phyloP scores from a whole-genome alignment of 2,797 vertebrate genomes.

The Dipus sagitta region DNA sequence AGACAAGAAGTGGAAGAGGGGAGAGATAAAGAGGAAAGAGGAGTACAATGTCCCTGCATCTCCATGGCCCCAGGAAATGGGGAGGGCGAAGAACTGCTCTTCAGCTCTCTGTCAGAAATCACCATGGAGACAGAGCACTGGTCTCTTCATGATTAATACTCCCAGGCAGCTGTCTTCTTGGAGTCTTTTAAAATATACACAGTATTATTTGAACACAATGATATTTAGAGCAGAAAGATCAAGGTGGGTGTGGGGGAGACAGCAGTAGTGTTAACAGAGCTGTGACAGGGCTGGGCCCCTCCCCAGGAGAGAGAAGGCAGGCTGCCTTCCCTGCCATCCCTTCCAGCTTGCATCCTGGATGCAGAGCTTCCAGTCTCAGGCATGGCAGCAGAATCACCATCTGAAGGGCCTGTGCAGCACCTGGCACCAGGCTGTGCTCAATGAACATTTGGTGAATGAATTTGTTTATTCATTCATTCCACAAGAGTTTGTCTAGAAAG shows the following conservation, averaged over 20 bases:
- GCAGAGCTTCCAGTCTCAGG: neutral
- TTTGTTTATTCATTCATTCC: slow-evolving; percentile 71
- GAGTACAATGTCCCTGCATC: slow-evolving; percentile 19
- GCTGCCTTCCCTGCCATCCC: neutral
- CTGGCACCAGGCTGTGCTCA: slow-evolving; percentile 60
- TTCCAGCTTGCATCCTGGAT: neutral
- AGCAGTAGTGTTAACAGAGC: slow-evolving; percentile 18
- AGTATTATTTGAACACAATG: slow-evolving; percentile 82
- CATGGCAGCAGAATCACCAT: neutral
- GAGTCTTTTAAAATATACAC: slow-evolving; percentile 76
- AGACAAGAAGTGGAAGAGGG: neutral
- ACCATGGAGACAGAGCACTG: slow-evolving; percentile 80
- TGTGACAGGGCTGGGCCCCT: slow-evolving; percentile 3
- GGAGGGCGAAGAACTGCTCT: slow-evolving; percentile 63
- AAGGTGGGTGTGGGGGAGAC: slow-evolving; percentile 17
- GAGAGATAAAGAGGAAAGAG: slow-evolving; percentile 6
- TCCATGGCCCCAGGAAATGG: slow-evolving; percentile 73
- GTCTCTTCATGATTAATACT: slow-evolving; percentile 79
- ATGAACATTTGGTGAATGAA: slow-evolving; percentile 74
- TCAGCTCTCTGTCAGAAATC: slow-evolving; percentile 74
- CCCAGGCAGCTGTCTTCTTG: slow-evolving; percentile 66
- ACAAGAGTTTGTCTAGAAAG: slow-evolving; percentile 33
- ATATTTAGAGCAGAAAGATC: slow-evolving; percentile 80
- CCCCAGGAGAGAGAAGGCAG: slow-evolving; percentile 2
- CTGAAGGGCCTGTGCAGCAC: neutral